Base-by-base conservation (phyloP, 2,888 invertebrate species). In the Tinea semifulvella region DNA sequence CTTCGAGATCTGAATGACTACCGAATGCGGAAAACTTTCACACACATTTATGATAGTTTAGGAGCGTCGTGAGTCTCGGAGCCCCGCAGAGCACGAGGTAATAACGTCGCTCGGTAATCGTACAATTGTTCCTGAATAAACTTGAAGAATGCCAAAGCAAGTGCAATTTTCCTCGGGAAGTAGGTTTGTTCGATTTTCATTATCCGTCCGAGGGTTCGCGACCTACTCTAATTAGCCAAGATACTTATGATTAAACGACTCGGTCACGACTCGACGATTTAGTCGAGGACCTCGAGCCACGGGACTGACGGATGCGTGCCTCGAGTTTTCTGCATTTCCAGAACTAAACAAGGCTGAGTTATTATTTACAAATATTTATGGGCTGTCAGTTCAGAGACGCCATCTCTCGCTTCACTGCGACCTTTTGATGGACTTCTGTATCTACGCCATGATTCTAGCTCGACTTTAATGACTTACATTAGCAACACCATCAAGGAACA, bases 221-320 rank as follows among this genome's bases (percentile, higher is more conserved):
- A 74, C 73, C 75, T 71, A 74, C 65, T 77, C 72, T 79, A 79
- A 80, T 80, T 80, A 77, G 66, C 70, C 66, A 63, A 65, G 72
- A 75, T 75, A 68, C 68, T 79, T 76, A 75, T 77, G 68, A 79
- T 77, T 73, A 75, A 77, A 77, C 67, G 65, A 65, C 63, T 58
- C 57, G 60, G 71, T 77, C 79, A 80, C 77, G 79, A 77, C 59
- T 68, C 56, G 56, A 63, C 76, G 69, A 76, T 79, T 79, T 79
- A 72, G 68, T 64, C 70, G 65, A 63, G 74, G 71, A 65, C 63
- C 62, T 64, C 61, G 67, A n/a, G n/a, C n/a, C n/a, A n/a, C n/a
- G n/a, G n/a, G n/a, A 57, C 56, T 52, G 50, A 53, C 50, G 47
- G 55, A 57, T 59, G 53, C 48, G 53, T 56, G 40, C 40, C 22